Evolutionary conservation across 2,888 invertebrate genomes (phyloP).

Genomic region (Brachyopa scutellaris): DNA sequence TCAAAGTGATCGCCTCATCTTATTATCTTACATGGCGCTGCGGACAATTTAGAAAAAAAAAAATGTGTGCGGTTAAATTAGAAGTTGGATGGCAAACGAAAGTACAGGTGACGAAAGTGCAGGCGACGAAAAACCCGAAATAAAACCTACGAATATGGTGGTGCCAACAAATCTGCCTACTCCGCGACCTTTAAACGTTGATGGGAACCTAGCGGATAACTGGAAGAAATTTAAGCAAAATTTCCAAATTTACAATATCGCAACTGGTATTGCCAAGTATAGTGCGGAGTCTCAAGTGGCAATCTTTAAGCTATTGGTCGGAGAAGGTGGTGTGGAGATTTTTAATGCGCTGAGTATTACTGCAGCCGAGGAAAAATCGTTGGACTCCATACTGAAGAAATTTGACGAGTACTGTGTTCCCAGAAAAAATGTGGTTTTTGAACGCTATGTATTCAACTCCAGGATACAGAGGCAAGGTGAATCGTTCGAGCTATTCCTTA

Average conservation of each 20-base stretch:
- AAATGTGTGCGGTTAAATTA: too few species aligned
- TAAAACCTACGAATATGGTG: background rate
- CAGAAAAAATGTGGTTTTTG: conserved; percentile 24
- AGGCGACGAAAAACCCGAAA: background rate
- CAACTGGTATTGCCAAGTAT: conserved; percentile 1
- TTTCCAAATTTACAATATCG: conserved; percentile 3
- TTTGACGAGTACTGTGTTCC: conserved; percentile 18
- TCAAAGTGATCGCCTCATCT: too few species aligned
- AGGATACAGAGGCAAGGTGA: conserved; percentile 18
- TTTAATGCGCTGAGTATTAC: conserved; percentile 22
- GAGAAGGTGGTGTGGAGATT: conserved; percentile 45
- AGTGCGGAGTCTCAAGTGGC: conserved; percentile 7
- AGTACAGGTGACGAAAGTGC: background rate
- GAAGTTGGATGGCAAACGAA: background rate
- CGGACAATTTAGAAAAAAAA: too few species aligned
- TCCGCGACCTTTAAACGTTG: background rate
- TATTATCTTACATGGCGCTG: too few species aligned
- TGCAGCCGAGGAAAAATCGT: conserved; percentile 21
- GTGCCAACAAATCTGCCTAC: conserved; percentile 27
- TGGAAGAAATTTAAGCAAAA: conserved; percentile 29
- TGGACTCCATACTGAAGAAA: conserved; percentile 25
- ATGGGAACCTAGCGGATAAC: conserved; percentile 8
- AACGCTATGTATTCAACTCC: conserved; percentile 19
- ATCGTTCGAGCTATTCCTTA: conserved; percentile 27
- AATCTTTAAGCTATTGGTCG: conserved; percentile 42